phyloP scores from a whole-genome alignment of 1,140 invertebrate species.

The Meloidogyne chitwoodi region DNA sequence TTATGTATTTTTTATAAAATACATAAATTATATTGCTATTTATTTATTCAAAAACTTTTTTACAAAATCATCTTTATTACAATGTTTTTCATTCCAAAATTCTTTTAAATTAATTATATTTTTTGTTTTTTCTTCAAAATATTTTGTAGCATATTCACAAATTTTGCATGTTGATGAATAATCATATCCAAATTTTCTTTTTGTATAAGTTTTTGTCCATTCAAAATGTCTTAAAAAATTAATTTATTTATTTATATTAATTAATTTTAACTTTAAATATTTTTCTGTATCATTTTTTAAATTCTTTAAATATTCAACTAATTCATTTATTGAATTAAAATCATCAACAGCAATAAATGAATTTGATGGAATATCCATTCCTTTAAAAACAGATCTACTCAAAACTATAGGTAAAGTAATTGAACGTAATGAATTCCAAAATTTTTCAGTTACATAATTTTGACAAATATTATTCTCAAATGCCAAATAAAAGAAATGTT shows the following conservation, averaged over 20 bases:
- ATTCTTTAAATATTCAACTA: constrained; percentile 1
- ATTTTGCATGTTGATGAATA: neutral
- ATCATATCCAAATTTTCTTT: neutral
- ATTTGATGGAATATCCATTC: constrained; percentile 18
- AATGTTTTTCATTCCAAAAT: neutral
- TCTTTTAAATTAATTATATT: neutral
- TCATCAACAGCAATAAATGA: constrained; percentile 23
- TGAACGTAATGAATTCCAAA: constrained; percentile 25
- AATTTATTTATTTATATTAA: no score
- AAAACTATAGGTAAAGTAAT: constrained; percentile 19
- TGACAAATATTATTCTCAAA: constrained; percentile 60
- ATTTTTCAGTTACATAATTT: constrained; percentile 61
- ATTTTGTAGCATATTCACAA: neutral
- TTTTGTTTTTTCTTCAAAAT: neutral
- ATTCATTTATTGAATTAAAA: constrained; percentile 14
- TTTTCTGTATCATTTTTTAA: constrained; percentile 9
- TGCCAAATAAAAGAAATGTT: constrained; percentile 50
- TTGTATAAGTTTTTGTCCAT: constrained; percentile 16
- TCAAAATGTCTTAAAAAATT: constrained; percentile 16
- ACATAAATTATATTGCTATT: no score
- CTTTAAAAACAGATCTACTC: neutral
- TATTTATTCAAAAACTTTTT: no score
- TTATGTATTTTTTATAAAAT: no score
- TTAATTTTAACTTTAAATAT: constrained; percentile 13
- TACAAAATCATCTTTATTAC: neutral